Evolutionary conservation across 2,888 invertebrate genomes (phyloP).

Genomic region (Neoascia interrupta): DNA sequence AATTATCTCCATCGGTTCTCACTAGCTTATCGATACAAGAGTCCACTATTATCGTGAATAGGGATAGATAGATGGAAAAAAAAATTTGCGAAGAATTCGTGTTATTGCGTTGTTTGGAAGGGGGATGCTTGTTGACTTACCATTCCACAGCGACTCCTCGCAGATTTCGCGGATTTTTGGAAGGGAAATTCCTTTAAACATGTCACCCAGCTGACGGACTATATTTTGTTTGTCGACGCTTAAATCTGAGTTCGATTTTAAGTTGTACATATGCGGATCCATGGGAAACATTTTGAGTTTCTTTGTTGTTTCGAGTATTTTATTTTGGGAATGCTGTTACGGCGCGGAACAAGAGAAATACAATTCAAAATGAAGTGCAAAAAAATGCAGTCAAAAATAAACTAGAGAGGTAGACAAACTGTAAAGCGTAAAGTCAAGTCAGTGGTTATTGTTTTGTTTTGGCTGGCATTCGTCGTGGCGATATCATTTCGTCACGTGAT

Average conservation of each 20-base stretch:
- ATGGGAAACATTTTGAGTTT: not conserved
- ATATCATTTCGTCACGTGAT: too few relatives aligned
- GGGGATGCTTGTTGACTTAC: constrained; percentile 53
- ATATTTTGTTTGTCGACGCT: constrained; percentile 54
- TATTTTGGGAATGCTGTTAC: constrained; percentile 11
- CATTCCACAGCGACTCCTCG: constrained; percentile 58
- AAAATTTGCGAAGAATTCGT: not conserved
- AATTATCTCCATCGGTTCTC: constrained; percentile 3
- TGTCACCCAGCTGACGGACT: constrained; percentile 68
- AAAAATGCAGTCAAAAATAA: constrained; percentile 19
- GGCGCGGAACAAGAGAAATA: not conserved
- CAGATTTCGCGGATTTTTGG: constrained; percentile 46
- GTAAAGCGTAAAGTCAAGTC: too few relatives aligned
- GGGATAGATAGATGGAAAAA: not conserved
- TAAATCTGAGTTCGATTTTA: constrained; percentile 13
- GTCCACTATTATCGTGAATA: constrained; percentile 65
- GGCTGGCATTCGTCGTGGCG: constrained; percentile 33
- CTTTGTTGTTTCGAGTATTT: constrained; percentile 1
- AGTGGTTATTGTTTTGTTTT: constrained; percentile 49
- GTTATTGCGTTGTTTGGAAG: constrained; percentile 3
- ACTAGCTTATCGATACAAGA: constrained; percentile 67
- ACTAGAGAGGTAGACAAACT: too few relatives aligned
- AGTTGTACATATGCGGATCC: constrained; percentile 30
- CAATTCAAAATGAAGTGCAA: constrained; percentile 4
- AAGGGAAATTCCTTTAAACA: constrained; percentile 60